phyloP scores from a whole-genome alignment of 1,140 invertebrate genomes.

The Geopemphigus sp. region DNA sequence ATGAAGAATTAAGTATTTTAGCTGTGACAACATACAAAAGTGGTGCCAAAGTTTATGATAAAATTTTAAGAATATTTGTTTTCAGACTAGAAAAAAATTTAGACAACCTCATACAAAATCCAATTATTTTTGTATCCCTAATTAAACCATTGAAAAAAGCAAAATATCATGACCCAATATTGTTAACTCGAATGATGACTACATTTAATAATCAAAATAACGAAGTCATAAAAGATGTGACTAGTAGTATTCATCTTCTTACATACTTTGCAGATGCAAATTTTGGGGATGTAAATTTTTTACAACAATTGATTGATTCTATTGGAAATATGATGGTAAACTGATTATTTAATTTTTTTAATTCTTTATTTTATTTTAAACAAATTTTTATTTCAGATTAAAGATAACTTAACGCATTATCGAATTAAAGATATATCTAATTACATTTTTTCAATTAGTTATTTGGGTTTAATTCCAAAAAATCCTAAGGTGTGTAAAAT shows the following conservation, averaged over 20 bases:
- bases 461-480: slow-evolving; percentile 17
- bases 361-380: not conserved
- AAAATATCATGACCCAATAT: slow-evolving; percentile 32
- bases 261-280: slow-evolving; percentile 46
- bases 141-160: slow-evolving; percentile 41
- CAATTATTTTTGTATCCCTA: slow-evolving; percentile 9
- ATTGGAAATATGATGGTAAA: slow-evolving; percentile 30
- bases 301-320: slow-evolving; percentile 20
- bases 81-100: slow-evolving; percentile 30
- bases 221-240: slow-evolving; percentile 31
- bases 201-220: slow-evolving; percentile 4
- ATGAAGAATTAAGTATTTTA: slow-evolving; percentile 42
- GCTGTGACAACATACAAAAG: slow-evolving; percentile 29
- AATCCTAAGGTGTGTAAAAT: slow-evolving; percentile 8
- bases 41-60: slow-evolving; percentile 38
- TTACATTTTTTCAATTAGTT: slow-evolving; percentile 34
- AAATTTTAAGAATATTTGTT: slow-evolving; percentile 36
- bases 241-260: slow-evolving; percentile 30
- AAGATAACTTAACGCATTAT: slow-evolving; percentile 24
- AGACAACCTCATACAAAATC: slow-evolving; percentile 25
- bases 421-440: slow-evolving; percentile 34
- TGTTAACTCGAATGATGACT: not conserved
- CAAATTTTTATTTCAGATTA: slow-evolving; percentile 20
- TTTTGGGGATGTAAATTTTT: slow-evolving; percentile 7
- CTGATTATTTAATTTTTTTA: not conserved